phyloP scores from a whole-genome alignment of 2,113 vertebrate species.

The Carollia perspicillata region DNA sequence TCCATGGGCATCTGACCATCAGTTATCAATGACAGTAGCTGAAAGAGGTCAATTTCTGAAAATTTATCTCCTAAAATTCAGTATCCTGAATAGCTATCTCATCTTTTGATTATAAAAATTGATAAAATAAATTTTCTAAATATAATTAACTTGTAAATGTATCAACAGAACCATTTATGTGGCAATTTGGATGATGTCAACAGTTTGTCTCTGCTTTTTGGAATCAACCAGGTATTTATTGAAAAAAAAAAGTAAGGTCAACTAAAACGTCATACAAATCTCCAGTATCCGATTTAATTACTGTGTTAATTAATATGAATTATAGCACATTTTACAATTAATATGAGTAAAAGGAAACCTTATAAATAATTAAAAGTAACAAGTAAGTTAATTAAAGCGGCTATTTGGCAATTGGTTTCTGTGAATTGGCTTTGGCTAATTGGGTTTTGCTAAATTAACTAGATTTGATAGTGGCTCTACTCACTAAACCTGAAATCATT shows the following conservation, averaged over 20 bases:
- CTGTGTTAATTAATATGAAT: background rate
- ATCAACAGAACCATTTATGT: background rate
- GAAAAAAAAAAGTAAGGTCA: background rate
- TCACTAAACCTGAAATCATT: background rate
- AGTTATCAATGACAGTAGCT: background rate
- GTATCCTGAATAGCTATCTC: background rate
- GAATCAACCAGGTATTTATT: background rate
- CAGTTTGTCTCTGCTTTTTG: background rate
- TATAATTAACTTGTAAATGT: background rate
- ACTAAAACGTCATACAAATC: background rate
- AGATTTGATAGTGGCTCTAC: background rate
- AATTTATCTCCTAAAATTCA: background rate
- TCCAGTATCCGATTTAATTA: background rate
- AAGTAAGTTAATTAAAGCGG: background rate
- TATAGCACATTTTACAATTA: background rate
- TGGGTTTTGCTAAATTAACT: background rate
- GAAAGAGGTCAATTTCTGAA: background rate
- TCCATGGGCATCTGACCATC: background rate
- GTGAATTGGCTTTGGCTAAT: background rate
- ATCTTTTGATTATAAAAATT: background rate
- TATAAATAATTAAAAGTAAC: conserved; percentile 14
- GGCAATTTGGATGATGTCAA: background rate
- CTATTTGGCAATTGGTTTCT: background rate
- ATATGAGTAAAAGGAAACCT: background rate
- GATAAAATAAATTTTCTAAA: background rate